Evolutionary conservation across 1,140 invertebrate species (phyloP).

Genomic region (Drosophila jambulina): DNA sequence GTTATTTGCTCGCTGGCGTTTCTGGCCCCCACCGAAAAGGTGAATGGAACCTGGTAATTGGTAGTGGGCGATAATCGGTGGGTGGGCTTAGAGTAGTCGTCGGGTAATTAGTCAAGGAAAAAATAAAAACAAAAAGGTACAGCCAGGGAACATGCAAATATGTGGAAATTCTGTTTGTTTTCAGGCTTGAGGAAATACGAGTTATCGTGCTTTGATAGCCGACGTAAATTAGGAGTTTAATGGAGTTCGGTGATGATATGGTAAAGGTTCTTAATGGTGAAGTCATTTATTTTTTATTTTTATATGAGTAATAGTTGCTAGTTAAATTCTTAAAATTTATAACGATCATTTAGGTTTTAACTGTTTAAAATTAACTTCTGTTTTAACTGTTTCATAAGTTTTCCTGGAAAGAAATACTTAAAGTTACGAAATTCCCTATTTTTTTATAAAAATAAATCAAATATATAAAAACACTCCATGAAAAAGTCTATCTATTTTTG

Average conservation of each 20-base stretch:
- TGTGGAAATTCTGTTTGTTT: constrained; percentile 22
- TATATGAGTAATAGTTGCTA: neutral
- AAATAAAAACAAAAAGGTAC: constrained; percentile 4
- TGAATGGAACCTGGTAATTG: constrained; percentile 67
- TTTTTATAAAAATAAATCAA: no score
- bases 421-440: no score
- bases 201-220: constrained; percentile 20
- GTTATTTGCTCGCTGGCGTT: constrained; percentile 31
- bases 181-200: constrained; percentile 10
- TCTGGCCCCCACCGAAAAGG: constrained; percentile 32
- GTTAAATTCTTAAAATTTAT: neutral
- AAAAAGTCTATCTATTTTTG: neutral
- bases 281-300: neutral
- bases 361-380: no score
- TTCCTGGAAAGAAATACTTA: neutral
- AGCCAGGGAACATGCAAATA: constrained; percentile 26
- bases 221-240: constrained; percentile 22
- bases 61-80: constrained; percentile 43
- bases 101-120: constrained; percentile 45
- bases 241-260: constrained; percentile 15
- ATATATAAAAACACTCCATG: neutral
- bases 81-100: constrained; percentile 28
- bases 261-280: neutral
- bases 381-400: no score
- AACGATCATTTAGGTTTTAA: no score